Evolutionary conservation across 2,888 invertebrate species (phyloP), one percentile per base, ranked within the genome.

Genomic region (Oxycera nigricornis): DNA sequence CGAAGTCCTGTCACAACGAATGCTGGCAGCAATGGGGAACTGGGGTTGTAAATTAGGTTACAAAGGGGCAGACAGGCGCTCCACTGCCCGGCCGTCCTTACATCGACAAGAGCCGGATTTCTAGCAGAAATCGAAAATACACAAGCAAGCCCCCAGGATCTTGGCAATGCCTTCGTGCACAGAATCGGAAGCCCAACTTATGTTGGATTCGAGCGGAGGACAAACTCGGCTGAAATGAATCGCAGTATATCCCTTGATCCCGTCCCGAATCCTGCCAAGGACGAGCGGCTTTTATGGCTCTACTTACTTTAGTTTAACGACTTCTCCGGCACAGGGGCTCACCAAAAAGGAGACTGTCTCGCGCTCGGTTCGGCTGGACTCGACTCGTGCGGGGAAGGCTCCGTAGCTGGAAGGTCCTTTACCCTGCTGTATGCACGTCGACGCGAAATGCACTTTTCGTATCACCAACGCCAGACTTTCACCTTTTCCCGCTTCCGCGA

Each of bases 361-460:
- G n/a, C n/a, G n/a, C n/a, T n/a, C n/a, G n/a, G n/a, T 7, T 28
- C 24, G 7, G 41, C 65, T 24, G 41, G 26, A 24, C 17, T 62
- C 41, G 9, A 24, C 17, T 17, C 61, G 24, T 7, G 20, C 22
- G 65, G 65, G 39, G n/a, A 65, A 35, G 24, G 39, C 39, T 65
- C 41, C 20, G 55, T 55, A 41, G 41, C 65, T 39, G 41, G 65
- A 20, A 65, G 7, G 9, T 39, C 22, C 14, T 11, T 14, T 62
- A n/a, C 22, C 22, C 17, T 31, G n/a, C 31, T 35, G 31, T 11
- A 50, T 35, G 31, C 52, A 17, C 52, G 55, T 55, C 46, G 55
- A 70, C 70, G 17, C 28, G 50, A 52, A 55, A 70, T 70, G 70
- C 70, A 70, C 70, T 70, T 52, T 41, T 70, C 52, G 30, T 70